These are phyloP conservation scores for Herpailurus yagouaroundi DNA, from an alignment of 2,113 vertebrate genomes.

Conservation along the genomic window DNA sequence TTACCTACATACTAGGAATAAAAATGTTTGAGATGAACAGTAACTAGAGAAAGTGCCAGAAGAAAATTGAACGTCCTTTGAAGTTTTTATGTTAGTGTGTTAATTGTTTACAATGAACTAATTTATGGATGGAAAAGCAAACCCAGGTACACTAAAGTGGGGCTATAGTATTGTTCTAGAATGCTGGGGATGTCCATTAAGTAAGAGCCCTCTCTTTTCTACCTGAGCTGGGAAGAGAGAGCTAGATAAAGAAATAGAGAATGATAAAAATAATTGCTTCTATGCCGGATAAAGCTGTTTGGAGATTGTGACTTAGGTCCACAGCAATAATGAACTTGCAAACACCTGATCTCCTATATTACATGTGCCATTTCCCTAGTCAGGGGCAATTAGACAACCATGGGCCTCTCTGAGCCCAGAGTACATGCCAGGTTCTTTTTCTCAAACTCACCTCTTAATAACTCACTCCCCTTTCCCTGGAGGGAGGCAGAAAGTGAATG, in stretches of 20 bases:
- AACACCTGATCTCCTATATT: neutral
- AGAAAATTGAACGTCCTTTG: neutral
- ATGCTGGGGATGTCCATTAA: neutral
- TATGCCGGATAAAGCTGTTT: slow-evolving; percentile 3
- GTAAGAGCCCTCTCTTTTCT: neutral
- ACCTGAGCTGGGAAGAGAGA: neutral
- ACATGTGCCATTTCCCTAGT: neutral
- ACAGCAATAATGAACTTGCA: neutral
- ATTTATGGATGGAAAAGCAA: neutral
- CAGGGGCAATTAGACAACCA: neutral
- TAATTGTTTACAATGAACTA: slow-evolving; percentile 17
- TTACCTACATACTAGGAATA: slow-evolving; percentile 26
- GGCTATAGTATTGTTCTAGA: neutral
- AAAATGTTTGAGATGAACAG: slow-evolving; percentile 31
- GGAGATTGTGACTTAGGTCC: neutral
- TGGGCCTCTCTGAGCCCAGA: neutral
- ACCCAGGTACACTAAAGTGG: neutral
- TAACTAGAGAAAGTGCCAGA: slow-evolving; percentile 27
- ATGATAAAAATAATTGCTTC: slow-evolving; percentile 2
- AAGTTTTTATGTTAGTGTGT: neutral
- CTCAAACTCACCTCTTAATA: neutral
- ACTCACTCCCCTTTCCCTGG: neutral
- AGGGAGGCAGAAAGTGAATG: neutral
- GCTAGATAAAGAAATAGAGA: neutral
- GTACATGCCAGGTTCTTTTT: neutral